A percentile compares a stretch with the other conserved stretches of the same genome.
These are phyloP conservation scores for Acanthiza pusilla DNA, from an alignment of 2,797 vertebrate species.

Conservation along the genomic window DNA sequence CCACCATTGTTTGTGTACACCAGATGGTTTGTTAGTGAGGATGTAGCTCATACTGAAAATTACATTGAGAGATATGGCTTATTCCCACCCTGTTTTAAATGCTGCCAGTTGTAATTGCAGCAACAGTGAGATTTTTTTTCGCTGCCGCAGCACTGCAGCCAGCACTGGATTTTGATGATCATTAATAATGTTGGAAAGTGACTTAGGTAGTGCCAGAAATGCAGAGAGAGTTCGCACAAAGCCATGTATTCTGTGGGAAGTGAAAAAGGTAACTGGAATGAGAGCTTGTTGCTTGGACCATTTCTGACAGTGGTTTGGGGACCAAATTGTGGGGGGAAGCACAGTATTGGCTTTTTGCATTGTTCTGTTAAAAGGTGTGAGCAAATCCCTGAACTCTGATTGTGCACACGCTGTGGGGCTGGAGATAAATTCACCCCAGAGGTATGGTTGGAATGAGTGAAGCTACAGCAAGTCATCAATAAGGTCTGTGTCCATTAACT, in stretches of 20 bases:
- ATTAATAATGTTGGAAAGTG: background rate
- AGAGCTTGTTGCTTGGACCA: background rate
- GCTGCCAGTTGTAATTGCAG: background rate
- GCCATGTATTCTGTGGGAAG: background rate
- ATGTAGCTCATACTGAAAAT: background rate
- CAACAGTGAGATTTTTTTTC: background rate
- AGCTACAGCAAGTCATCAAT: background rate
- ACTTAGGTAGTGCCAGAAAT: background rate
- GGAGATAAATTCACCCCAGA: background rate
- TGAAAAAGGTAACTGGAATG: background rate
- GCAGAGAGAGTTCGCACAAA: background rate
- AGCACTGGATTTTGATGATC: background rate
- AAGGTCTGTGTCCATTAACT: background rate
- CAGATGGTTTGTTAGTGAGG: background rate
- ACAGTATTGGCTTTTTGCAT: background rate
- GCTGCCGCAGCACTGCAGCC: background rate
- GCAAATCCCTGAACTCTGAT: background rate
- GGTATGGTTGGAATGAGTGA: background rate
- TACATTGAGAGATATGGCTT: background rate
- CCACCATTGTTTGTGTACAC: rapidly evolving
- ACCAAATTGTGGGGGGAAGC: rapidly evolving
- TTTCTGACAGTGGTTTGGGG: background rate
- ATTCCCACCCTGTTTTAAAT: background rate
- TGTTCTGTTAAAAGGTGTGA: background rate
- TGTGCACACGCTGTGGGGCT: background rate